These are phyloP conservation scores for Endomychus coccineus DNA, from an alignment of 2,888 invertebrate genomes.

Conservation along the genomic window DNA sequence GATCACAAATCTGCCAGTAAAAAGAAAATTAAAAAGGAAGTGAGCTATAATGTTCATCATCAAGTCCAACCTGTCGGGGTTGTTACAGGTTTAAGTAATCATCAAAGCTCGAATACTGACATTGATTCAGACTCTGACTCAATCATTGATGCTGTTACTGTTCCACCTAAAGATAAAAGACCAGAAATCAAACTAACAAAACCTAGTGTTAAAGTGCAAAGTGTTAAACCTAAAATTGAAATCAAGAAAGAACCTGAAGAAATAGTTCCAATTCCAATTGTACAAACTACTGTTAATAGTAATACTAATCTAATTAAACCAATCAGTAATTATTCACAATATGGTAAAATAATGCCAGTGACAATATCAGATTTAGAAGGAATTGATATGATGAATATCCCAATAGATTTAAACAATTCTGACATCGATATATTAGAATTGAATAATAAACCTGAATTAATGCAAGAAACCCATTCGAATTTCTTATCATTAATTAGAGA, in stretches of 20 bases:
- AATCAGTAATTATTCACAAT: constrained; percentile 17
- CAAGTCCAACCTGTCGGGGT: neutral
- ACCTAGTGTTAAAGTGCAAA: constrained; percentile 17
- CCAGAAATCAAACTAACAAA: constrained; percentile 13
- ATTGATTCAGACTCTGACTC: constrained; percentile 36
- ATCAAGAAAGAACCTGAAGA: constrained; percentile 19
- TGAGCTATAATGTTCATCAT: constrained; percentile 6
- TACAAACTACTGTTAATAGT: constrained; percentile 5
- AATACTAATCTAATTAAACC: constrained; percentile 20
- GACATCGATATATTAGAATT: constrained; percentile 48
- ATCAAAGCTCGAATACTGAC: constrained; percentile 36
- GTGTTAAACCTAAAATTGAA: constrained; percentile 17
- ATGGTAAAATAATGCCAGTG: constrained; percentile 36
- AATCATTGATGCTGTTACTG: constrained; percentile 26
- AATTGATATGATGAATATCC: constrained; percentile 70
- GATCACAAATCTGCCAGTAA: constrained; percentile 29
- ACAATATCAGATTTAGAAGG: constrained; percentile 51
- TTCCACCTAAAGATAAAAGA: constrained; percentile 10
- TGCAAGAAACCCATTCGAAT: constrained; percentile 75
- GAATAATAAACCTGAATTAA: constrained; percentile 51
- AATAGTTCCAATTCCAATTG: constrained; percentile 10
- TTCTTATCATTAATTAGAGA: constrained; percentile 85
- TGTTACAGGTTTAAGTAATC: constrained; percentile 22
- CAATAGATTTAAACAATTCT: constrained; percentile 63
- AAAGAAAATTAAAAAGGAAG: constrained; percentile 20